Percentiles rank a stretch among this genome's conserved stretches.
Evolutionary conservation across 1,140 invertebrate species (phyloP).

Genomic region (Thaumetopoea pityocampa): DNA sequence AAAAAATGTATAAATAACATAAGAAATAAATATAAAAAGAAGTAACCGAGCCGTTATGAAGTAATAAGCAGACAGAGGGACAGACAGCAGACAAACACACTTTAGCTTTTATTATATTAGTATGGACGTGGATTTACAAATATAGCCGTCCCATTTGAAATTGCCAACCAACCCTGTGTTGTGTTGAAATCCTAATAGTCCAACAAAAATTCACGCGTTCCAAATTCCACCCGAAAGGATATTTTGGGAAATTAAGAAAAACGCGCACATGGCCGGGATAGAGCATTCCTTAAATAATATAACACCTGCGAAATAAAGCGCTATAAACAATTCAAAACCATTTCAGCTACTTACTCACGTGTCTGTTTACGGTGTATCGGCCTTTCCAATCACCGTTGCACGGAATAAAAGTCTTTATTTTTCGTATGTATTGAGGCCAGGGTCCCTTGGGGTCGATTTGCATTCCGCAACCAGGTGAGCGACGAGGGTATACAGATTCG

Average conservation of each 20-base stretch:
- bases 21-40: too few species aligned
- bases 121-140: too few species aligned
- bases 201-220: too few species aligned
- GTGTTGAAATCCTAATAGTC: too few species aligned
- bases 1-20: too few species aligned
- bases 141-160: too few species aligned
- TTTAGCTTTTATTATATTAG: too few species aligned
- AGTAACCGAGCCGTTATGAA: too few species aligned
- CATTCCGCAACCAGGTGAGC: conserved; percentile 37
- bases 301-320: conserved; percentile 26
- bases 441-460: conserved; percentile 28
- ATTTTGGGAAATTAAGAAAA: conserved; percentile 12
- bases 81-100: too few species aligned
- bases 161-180: too few species aligned
- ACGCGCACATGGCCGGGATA: conserved; percentile 9
- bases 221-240: conserved; percentile 1
- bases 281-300: conserved; percentile 25
- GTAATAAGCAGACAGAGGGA: too few species aligned
- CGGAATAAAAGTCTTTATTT: conserved; percentile 26
- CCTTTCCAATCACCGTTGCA: conserved; percentile 6
- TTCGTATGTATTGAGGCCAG: conserved; percentile 17
- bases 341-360: conserved; percentile 27
- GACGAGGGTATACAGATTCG: conserved; percentile 31
- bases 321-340: conserved; percentile 32
- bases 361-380: conserved; percentile 25